Evolutionary conservation across 2,113 vertebrate species (phyloP), one percentile per base, ranked within the genome.

Genomic region (Microtus ochrogaster): DNA sequence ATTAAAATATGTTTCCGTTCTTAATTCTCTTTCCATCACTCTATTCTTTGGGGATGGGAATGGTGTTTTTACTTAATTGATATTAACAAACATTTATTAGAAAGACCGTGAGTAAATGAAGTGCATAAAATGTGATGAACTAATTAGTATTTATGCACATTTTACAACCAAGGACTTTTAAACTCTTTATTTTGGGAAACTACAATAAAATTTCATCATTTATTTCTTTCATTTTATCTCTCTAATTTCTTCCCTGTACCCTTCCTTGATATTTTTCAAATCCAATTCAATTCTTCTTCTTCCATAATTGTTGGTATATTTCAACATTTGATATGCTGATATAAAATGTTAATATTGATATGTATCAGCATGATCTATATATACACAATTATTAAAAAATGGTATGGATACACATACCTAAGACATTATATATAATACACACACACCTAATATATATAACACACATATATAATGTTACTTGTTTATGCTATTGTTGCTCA

Each of bases 161-260:
- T 4, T 39, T n/a, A 8, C 1, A 21, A 3, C 70, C 17, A n/a
- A 2, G 17, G 0, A 72, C 10, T 72, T 72, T 72, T 36, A 36
- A 36, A 36, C 7, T 0, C 3, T 36, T 19, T 2, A 36, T n/a
- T 70, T 70, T 70, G 36, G 0, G 68, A 70, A 17, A 70, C 6
- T 70, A 70, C 33, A 36, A 70, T 70, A 36, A 36, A 17, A 70
- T 70, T 36, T 70, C 66, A 70, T 36, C 68, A 70, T 70, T 17
- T 70, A 2, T 70, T 36, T 2, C 0, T 70, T 70, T 70, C 0
- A 16, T 70, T 17, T n/a, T 8, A 0, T 70, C 7, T n/a, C 68
- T 70, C 36, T 6, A 70, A 8, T 19, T 36, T 0, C 14, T 70
- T 19, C 26, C 12, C 1, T 68, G 66, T 68, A 4, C 30, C 5